These are phyloP conservation scores for Bicyclus anynana DNA, from an alignment of 1,140 invertebrate genomes.

Conservation along the genomic window DNA sequence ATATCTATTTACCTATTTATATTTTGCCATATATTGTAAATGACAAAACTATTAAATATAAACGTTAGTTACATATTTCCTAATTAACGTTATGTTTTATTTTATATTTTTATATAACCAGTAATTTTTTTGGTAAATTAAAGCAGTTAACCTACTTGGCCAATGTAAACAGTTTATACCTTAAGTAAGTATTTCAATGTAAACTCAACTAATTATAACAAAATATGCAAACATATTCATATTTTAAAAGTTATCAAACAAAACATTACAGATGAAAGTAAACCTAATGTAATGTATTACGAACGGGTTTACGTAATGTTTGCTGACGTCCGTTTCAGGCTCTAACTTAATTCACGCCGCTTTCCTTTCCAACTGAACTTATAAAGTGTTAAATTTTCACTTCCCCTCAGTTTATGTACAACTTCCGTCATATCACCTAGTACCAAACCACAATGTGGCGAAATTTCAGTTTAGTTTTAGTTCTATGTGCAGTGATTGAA, in stretches of 20 bases:
- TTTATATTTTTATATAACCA: no score
- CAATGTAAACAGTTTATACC: no score
- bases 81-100: no score
- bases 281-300: slow-evolving; percentile 11
- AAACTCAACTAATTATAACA: no score
- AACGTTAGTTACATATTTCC: no score
- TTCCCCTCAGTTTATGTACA: slow-evolving; percentile 54
- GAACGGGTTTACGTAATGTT: slow-evolving; percentile 10
- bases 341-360: slow-evolving; percentile 65
- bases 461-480: slow-evolving; percentile 25
- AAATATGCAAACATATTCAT: no score
- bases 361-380: slow-evolving; percentile 48
- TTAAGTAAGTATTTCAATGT: no score
- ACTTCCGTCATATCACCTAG: background rate
- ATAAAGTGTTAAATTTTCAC: slow-evolving; percentile 52
- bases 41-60: no score
- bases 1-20: no score
- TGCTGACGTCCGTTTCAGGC: slow-evolving; percentile 10
- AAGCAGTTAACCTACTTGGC: no score
- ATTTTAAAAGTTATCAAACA: background rate
- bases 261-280: slow-evolving; percentile 12
- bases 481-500: slow-evolving; percentile 34
- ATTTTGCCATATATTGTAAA: no score
- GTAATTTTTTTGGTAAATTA: no score
- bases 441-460: slow-evolving; percentile 28